phyloP scores from a whole-genome alignment of 1,140 invertebrate species.

The Hylyphantes graminicola region DNA sequence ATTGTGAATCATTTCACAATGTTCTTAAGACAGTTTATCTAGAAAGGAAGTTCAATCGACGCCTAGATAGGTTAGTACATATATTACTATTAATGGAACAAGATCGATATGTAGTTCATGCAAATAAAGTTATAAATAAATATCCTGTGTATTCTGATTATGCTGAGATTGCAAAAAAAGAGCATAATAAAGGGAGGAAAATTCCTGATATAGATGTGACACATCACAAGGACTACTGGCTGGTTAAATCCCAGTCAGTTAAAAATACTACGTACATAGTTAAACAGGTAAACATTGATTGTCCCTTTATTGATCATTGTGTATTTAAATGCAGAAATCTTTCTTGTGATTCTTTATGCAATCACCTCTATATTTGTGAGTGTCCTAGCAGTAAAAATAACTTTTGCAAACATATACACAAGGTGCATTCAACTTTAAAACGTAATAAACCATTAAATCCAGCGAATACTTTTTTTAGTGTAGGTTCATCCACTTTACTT shows the following conservation, averaged over 20 bases:
- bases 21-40: neutral
- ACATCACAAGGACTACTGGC: neutral
- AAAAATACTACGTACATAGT: neutral
- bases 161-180: neutral
- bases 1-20: neutral
- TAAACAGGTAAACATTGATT: neutral
- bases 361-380: neutral
- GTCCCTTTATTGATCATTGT: neutral
- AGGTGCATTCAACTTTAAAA: neutral
- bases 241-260: neutral
- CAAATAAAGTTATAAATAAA: neutral
- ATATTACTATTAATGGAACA: neutral
- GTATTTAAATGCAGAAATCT: neutral
- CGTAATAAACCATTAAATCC: too few species aligned
- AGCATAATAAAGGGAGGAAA: neutral
- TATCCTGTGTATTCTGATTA: neutral
- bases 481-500: neutral
- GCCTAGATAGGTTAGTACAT: neutral
- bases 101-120: neutral
- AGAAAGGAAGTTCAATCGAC: neutral
- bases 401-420: conserved; percentile 2
- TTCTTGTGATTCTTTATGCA: neutral
- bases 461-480: neutral
- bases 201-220: neutral
- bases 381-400: neutral